Evolutionary conservation across 2,113 vertebrate species (phyloP).

Genomic region (Gavialis gangeticus): DNA sequence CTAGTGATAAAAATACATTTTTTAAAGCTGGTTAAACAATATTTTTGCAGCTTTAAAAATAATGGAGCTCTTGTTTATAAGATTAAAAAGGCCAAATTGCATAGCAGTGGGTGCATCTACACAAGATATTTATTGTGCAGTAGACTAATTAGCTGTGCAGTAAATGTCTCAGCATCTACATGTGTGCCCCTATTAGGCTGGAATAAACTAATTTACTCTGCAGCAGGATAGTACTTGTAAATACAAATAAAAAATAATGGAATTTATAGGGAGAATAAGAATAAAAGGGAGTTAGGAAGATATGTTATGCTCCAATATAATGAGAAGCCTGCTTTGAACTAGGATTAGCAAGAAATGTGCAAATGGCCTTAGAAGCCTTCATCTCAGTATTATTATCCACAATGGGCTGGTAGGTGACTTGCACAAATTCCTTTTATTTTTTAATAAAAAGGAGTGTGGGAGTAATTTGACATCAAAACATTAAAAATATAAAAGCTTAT

Average conservation of each 20-base stretch:
- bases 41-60: neutral
- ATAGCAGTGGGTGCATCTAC: no score
- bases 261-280: neutral
- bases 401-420: neutral
- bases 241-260: no score
- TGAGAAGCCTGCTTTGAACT: slow-evolving; percentile 23
- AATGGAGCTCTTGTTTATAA: neutral
- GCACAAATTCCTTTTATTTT: neutral
- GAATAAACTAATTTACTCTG: no score
- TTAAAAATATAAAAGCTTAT: slow-evolving; percentile 59
- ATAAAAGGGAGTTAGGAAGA: neutral
- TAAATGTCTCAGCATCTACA: no score
- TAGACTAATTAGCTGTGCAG: no score
- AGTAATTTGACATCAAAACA: slow-evolving; percentile 42
- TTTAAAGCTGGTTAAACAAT: no score
- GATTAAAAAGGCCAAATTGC: neutral
- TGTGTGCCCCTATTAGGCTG: no score
- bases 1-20: neutral
- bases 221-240: no score
- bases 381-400: neutral
- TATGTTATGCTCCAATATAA: slow-evolving; percentile 20
- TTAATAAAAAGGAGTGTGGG: neutral
- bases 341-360: neutral
- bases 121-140: no score
- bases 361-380: slow-evolving; percentile 14